These are phyloP conservation scores for Teleogryllus occipitalis DNA, from an alignment of 1,140 invertebrate genomes.

Conservation along the genomic window DNA sequence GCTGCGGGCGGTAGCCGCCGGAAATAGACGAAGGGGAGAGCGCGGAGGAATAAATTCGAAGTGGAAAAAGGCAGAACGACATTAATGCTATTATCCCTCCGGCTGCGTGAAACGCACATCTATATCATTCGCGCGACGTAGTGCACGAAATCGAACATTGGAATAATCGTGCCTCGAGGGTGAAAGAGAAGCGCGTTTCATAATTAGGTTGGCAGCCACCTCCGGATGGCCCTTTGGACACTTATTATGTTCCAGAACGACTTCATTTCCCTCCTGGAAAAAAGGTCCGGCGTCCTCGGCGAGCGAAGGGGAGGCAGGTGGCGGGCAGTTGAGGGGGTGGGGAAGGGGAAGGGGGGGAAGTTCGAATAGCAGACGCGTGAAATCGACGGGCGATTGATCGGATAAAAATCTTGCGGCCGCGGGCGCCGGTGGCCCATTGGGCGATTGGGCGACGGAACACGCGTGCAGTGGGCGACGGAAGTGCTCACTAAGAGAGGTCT, in stretches of 20 bases:
- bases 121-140: neutral
- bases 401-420: no score
- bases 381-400: neutral
- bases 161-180: neutral
- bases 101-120: neutral
- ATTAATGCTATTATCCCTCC: neutral
- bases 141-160: neutral
- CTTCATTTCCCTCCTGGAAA: neutral
- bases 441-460: no score
- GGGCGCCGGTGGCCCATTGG: no score
- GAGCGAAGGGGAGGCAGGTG: neutral
- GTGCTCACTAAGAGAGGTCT: no score
- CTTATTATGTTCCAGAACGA: neutral
- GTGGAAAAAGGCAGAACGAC: neutral
- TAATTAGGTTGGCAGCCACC: neutral
- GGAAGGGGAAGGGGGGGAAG: neutral
- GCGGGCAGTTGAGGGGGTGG: neutral
- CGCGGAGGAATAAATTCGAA: neutral
- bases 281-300: neutral
- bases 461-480: no score
- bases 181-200: neutral
- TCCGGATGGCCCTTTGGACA: neutral
- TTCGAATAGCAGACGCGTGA: neutral
- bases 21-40: neutral
- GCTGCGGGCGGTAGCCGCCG: neutral